Evolutionary conservation across 2,888 invertebrate species (phyloP), one percentile per base, ranked within the genome.

Genomic region (Nemotelus pantherinus): DNA sequence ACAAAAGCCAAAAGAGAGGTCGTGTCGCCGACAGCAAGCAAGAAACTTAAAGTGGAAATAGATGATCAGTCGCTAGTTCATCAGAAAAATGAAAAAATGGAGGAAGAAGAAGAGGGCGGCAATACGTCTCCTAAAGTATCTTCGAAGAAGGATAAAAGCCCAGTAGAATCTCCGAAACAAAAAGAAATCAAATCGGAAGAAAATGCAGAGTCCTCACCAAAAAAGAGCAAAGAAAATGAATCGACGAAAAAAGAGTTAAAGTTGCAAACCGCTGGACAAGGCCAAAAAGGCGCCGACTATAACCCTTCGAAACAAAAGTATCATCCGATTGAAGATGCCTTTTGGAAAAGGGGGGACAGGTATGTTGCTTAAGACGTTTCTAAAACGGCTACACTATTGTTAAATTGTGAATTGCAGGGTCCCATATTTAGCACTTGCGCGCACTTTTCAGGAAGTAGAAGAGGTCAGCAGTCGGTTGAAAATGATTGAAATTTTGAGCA

Each of bases 381-480:
- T 25, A 25, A 25, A 70, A 25, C 58, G 77, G 25, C 25, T 25
- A 25, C 25, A 25, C 63, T 43, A 3, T 41, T 41, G 7, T 63
- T 63, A 1, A 4, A 10, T 75, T 63, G 55, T 57, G 60, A 67
- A 48, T 86, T 88, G 74, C 84, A 95, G 94, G 81, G 95, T 97
- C 58, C 99, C 99, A 0, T 99, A 99, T 85, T 88, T 96, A 80
- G 98, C 98, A 0, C 88, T 99, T 63, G 93, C 98, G 0, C 92
- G 91, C 84, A 98, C 99, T 0, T 90, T 99, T 82, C 94, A 97
- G 85, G 90, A 92, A 77, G 97, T 99, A 77, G 99, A 99, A 87
- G 92, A 90, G 10, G 93, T 93, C 0, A 93, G 93, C 6, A 93
- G 93, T 2, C 91, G 99, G 50, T 89, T 99, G 75, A 96, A 95